Evolutionary conservation across 2,797 vertebrate species (phyloP), one percentile per base, ranked within the genome.

Genomic region (Lacerta viridis): DNA sequence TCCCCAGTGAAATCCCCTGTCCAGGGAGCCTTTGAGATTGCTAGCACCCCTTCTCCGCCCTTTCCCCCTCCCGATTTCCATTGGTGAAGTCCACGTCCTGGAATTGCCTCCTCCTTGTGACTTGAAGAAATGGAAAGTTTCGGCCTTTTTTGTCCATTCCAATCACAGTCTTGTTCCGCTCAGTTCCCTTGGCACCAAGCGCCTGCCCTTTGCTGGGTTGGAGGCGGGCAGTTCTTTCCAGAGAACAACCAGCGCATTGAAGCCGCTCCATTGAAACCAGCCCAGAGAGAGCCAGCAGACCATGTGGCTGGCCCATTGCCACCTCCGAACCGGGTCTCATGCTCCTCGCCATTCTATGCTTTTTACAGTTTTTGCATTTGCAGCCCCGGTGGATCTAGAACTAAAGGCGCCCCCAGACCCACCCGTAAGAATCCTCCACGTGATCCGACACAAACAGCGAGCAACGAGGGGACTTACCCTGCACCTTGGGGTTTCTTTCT

Each of bases 381-480:
- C 81, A 1, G 55, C 78, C 0, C 80, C 0, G 1, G 7, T 0
- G 0, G 20, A 23, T 1, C 3, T 74, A 55, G 88, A 69, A 80
- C 13, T 25, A 29, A 18, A 1, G 0, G 8, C 81, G 33, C 81
- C 82, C 93, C 75, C 0, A 82, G 84, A 4, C 83, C 79, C 61
- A 86, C 85, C 86, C 2, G 6, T 2, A 75, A 0, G 4, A 39
- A 0, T 20, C 71, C 90, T 84, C 87, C n/a, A 11, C 13, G 11
- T 50, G 11, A 50, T 13, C 59, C 66, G 9, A 41, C 46, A 75
- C 83, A 29, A 85, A 80, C 88, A 43, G 90, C 87, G 90, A 92
- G 90, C 83, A 1, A 90, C 87, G 91, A 93, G 4, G 87, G 68
- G 92, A 96, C 95, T 96, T 93, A 96, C 96, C 95, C 89, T n/a